A percentile compares a stretch with the other conserved stretches of the same genome.
These are phyloP conservation scores for Varroa destructor DNA, from an alignment of 1,140 invertebrate genomes.

Conservation along the genomic window DNA sequence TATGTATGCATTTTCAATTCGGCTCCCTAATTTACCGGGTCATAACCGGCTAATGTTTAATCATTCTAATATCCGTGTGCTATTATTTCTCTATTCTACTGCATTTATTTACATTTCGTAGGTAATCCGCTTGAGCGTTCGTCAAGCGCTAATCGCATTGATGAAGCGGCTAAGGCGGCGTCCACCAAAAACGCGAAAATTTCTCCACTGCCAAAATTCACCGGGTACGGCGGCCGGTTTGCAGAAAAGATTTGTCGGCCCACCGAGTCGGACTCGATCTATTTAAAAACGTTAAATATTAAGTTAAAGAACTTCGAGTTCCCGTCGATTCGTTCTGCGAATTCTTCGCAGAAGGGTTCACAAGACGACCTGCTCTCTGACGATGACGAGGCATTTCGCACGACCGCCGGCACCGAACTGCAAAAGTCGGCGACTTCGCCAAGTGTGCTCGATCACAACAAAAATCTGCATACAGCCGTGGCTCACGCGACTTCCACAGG, in stretches of 20 bases:
- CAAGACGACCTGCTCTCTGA: constrained; percentile 24
- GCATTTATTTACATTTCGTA: background rate
- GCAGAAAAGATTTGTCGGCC: constrained; percentile 34
- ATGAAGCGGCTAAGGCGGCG: constrained; percentile 9
- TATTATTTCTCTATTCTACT: background rate
- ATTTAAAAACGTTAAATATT: constrained; percentile 34
- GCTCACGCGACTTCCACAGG: too few relatives aligned
- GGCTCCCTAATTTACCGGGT: too few relatives aligned
- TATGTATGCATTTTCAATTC: too few relatives aligned
- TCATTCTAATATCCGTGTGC: too few relatives aligned
- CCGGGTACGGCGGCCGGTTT: constrained; percentile 34
- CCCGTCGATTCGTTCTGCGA: constrained; percentile 30
- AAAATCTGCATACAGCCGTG: background rate
- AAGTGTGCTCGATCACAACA: constrained; percentile 24
- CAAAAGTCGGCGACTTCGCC: constrained; percentile 25
- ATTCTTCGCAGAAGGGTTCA: constrained; percentile 23
- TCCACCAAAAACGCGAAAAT: background rate
- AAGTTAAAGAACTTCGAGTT: constrained; percentile 34
- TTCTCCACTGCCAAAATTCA: constrained; percentile 30
- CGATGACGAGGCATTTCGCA: constrained; percentile 15
- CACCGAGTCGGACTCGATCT: constrained; percentile 34
- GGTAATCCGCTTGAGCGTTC: constrained; percentile 15
- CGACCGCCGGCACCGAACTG: constrained; percentile 2
- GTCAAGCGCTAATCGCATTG: constrained; percentile 22
- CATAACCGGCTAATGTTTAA: too few relatives aligned